Conservation (phyloP, 2,113 vertebrate species). For the Laticauda colubrina region DNA sequence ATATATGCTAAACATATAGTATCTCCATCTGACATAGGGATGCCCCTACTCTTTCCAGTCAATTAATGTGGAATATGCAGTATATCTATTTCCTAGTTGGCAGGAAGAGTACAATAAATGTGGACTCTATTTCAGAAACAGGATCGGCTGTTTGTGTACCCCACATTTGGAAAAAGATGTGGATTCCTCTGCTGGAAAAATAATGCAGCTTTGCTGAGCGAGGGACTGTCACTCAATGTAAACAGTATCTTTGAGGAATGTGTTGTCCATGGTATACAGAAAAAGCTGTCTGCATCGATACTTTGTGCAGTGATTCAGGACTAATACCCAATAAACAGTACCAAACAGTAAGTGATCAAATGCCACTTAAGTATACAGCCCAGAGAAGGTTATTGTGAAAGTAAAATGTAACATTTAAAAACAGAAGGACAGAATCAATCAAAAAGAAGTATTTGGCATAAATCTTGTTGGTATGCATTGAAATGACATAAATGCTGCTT, state of each 20-base stretch:
- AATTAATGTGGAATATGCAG: slow-evolving; percentile 75
- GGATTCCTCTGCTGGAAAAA: slow-evolving; percentile 61
- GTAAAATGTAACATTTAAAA: neutral
- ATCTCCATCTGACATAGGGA: slow-evolving; percentile 1
- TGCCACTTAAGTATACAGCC: slow-evolving; percentile 52
- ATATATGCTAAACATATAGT: slow-evolving; percentile 7
- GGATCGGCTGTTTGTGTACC: slow-evolving; percentile 51
- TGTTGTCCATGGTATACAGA: slow-evolving; percentile 47
- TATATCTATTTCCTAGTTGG: slow-evolving; percentile 57
- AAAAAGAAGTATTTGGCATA: neutral
- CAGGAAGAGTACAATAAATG: slow-evolving; percentile 61
- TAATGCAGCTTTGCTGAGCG: slow-evolving; percentile 58
- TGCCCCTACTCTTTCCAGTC: slow-evolving; percentile 14
- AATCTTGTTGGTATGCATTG: neutral
- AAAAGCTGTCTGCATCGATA: slow-evolving; percentile 62
- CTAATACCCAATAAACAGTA: slow-evolving; percentile 59
- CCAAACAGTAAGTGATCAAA: slow-evolving; percentile 60
- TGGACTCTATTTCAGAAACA: slow-evolving; percentile 52
- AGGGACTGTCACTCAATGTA: slow-evolving; percentile 65
- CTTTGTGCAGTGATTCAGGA: slow-evolving; percentile 50
- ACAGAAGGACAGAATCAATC: neutral
- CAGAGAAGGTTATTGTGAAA: slow-evolving; percentile 56
- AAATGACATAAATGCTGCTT: neutral
- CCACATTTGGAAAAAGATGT: slow-evolving; percentile 57
- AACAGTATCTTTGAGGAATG: slow-evolving; percentile 63